These are phyloP conservation scores for Drosophila yooni DNA, from an alignment of 2,888 invertebrate genomes.

Conservation along the genomic window DNA sequence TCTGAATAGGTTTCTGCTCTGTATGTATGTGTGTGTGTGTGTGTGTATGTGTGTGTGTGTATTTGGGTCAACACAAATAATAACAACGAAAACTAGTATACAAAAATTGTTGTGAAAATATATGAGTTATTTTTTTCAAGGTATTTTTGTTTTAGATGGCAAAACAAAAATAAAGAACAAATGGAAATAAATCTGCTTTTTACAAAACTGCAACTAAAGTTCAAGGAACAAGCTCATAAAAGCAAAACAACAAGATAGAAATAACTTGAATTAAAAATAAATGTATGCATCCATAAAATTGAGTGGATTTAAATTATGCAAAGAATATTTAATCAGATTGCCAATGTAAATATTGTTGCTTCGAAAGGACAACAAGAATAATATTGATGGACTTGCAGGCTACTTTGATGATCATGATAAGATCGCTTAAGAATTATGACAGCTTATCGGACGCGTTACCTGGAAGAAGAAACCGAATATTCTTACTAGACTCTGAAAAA, in stretches of 20 bases:
- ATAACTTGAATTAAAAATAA: background rate
- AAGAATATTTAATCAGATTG: background rate
- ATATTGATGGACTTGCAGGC: background rate
- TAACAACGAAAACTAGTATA: constrained; percentile 21
- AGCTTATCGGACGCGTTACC: background rate
- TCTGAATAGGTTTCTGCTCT: constrained; percentile 15
- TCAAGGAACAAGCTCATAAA: background rate
- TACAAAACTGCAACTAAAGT: background rate
- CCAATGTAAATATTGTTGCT: background rate
- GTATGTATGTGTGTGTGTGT: background rate
- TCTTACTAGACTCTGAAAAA: background rate
- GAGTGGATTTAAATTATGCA: background rate
- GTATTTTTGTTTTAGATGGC: constrained; percentile 3
- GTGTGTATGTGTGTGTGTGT: constrained; percentile 4
- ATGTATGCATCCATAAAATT: background rate
- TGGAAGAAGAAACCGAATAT: background rate
- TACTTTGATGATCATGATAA: background rate
- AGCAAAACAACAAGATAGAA: background rate
- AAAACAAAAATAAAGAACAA: background rate
- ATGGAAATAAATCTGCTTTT: background rate
- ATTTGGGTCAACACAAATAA: constrained; percentile 53
- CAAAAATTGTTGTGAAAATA: constrained; percentile 22
- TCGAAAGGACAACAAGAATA: background rate
- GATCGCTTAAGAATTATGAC: background rate
- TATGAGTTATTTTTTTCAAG: constrained; percentile 37